Evolutionary conservation across 2,888 invertebrate genomes (phyloP), one percentile per base, ranked within the genome.

Genomic region (Caenorhabditis sp.): DNA sequence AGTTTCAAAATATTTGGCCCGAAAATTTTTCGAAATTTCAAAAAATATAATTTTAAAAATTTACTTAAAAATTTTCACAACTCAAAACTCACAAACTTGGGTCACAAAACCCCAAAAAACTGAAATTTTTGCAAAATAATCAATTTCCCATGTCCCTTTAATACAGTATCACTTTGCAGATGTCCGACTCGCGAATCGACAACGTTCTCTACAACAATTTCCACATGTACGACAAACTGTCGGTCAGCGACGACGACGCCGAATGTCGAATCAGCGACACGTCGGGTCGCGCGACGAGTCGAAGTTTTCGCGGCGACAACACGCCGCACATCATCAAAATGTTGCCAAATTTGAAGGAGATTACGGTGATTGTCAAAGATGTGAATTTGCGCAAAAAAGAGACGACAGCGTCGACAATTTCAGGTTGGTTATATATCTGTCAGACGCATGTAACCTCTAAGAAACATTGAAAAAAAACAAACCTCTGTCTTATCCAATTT

Each of bases 341-440:
- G 12, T 69, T 67, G 19, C 58, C 64, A 21, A 76, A 59, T 27
- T 68, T 66, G 14, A 57, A 50, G 12, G 77, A 79, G 43, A 73
- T 79, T 54, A 68, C 74, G 0, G 66, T 77, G n/a, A 70, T 76
- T 26, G 74, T 79, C 67, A 77, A 77, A 57, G 79, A 79, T 53
- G 77, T 79, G 31, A 74, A 66, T 49, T 53, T 73, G 19, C 58
- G 60, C n/a, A 59, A 36, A 27, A 26, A 23, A 0, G 55, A 58
- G 12, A 17, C 59, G 0, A 36, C 36, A 14, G 65, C 67, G 27
- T 53, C 50, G 53, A 62, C 26, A 14, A 53, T 70, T 23, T 63
- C 68, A 23, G 69, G 64, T 62, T 14, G 24, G 59, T 6, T 19
- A 8, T 55, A n/a, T n/a, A n/a, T n/a, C n/a, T n/a, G n/a, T n/a